phyloP scores from a whole-genome alignment of 2,113 vertebrate species.

The Natator depressus region DNA sequence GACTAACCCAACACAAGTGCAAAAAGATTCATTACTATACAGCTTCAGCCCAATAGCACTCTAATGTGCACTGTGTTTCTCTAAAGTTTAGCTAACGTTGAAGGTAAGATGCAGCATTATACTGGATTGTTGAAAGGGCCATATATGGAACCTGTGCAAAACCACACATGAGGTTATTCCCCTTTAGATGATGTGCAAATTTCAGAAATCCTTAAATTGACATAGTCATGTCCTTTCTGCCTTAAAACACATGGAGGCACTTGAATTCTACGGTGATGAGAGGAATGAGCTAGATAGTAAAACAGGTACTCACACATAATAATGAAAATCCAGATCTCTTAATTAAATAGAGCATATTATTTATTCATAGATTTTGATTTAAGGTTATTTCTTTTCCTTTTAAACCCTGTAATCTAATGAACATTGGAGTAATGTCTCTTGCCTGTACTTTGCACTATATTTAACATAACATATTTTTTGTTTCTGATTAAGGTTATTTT shows the following conservation, averaged over 20 bases:
- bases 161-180: background rate
- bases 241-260: background rate
- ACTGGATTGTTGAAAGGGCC: background rate
- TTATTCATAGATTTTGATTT: constrained; percentile 8
- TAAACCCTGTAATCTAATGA: background rate
- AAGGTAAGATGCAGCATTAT: background rate
- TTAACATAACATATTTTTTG: background rate
- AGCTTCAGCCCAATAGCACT: background rate
- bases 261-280: background rate
- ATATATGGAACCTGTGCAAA: background rate
- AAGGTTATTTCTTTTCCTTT: background rate
- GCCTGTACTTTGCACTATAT: background rate
- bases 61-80: background rate
- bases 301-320: background rate
- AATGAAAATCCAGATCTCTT: background rate
- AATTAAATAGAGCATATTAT: background rate
- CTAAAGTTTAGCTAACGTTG: background rate
- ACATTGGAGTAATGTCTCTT: background rate
- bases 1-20: background rate
- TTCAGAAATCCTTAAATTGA: background rate
- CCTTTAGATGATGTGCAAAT: background rate
- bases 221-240: background rate
- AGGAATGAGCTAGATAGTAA: background rate
- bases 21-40: background rate
- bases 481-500: background rate